phyloP scores from a whole-genome alignment of 2,888 invertebrate genomes.

The Phytoseiulus persimilis region DNA sequence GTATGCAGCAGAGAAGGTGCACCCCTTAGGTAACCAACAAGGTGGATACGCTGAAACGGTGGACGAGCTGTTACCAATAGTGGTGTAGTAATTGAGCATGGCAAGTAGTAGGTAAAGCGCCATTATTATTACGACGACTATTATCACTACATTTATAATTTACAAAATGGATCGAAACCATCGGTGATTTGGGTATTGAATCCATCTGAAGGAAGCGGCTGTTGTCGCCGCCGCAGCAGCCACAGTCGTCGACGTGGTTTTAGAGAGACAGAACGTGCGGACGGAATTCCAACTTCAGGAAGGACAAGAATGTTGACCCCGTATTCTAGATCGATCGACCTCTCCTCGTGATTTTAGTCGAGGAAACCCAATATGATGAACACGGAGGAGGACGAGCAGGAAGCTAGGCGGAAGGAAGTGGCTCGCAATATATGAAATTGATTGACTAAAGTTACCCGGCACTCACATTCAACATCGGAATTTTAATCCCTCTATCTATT shows the following conservation, averaged over 20 bases:
- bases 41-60: neutral
- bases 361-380: neutral
- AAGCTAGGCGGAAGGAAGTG: neutral
- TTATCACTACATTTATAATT: slow-evolving; percentile 5
- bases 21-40: neutral
- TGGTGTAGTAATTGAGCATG: neutral
- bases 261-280: neutral
- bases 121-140: neutral
- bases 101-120: neutral
- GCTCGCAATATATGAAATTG: neutral
- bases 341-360: neutral
- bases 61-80: neutral
- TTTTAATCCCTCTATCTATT: neutral
- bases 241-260: neutral
- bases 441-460: neutral
- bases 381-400: neutral
- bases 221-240: neutral
- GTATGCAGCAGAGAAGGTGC: slow-evolving; percentile 5
- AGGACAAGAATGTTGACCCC: neutral
- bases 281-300: neutral
- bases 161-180: neutral
- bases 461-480: neutral
- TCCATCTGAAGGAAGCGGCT: neutral
- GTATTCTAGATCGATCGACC: neutral
- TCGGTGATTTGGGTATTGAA: neutral